These are phyloP conservation scores for Monarcha castaneiventris DNA, from an alignment of 2,113 vertebrate genomes.

Conservation along the genomic window DNA sequence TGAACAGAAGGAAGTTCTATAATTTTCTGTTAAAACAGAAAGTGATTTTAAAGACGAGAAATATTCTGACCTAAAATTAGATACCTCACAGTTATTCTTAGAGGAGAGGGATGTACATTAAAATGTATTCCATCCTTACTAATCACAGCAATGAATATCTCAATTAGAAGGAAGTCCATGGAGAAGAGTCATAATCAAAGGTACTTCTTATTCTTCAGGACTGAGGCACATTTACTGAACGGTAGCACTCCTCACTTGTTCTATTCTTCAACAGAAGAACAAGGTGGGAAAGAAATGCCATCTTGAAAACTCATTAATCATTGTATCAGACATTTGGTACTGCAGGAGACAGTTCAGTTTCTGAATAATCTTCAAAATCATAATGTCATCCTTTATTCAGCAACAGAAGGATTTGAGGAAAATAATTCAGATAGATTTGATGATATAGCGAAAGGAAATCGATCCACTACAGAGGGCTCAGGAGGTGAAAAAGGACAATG, in stretches of 20 bases:
- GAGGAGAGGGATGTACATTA: neutral
- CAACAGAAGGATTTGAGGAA: neutral
- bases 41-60: neutral
- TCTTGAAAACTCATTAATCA: neutral
- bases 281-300: neutral
- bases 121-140: neutral
- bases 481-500: neutral
- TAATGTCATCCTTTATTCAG: neutral
- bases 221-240: neutral
- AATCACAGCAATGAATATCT: neutral
- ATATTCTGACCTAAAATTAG: neutral
- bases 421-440: neutral
- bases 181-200: neutral
- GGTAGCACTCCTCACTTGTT: neutral
- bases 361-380: constrained; percentile 1
- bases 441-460: neutral
- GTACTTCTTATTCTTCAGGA: neutral
- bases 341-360: neutral
- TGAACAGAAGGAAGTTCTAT: neutral
- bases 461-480: neutral
- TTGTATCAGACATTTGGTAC: neutral
- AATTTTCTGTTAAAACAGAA: neutral
- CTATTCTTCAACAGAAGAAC: neutral
- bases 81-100: neutral
- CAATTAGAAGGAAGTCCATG: neutral